Base-by-base conservation (phyloP, 2,888 invertebrate genomes). In the Acanthopleura granulata region DNA sequence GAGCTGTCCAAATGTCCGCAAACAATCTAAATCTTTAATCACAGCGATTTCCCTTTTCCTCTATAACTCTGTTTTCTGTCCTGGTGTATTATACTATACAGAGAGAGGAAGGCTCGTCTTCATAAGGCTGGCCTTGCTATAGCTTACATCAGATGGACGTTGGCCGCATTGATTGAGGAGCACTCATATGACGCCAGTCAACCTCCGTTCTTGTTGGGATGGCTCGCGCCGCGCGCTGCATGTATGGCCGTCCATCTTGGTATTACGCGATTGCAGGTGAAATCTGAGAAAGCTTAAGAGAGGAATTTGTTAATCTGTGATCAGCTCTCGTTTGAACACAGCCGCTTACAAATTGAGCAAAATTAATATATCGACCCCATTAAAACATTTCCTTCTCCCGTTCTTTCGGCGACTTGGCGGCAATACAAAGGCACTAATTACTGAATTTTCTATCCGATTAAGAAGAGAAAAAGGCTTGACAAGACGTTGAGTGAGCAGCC, bases 381-480 rank as follows among this genome's bases (percentile, higher is more conserved):
- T 57, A 22, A 18, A 57, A 22, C 57, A 57, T 57, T 57, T 57
- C 57, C 18, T 57, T 22, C 57, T 57, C 22, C 57, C 22, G 18
- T 57, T 57, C 22, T 57, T 57, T 57, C 22, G 57, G 22, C 22
- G 57, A 57, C 22, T n/a, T 57, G 57, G 57, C 57, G 57, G 18
- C 57, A 57, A 57, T 57, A 57, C n/a, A 57, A 57, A 57, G 22
- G 22, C n/a, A 18, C 57, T 57, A 57, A 57, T 57, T 57, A 57
- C 22, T 18, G 57, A 57, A 22, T 57, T 57, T 22, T 57, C 57
- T 57, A 57, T n/a, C 57, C 22, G 57, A 57, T 57, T 57, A 57
- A 22, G 12, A 51, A 57, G 12, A 22, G 22, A 57, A 22, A 57
- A 18, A 18, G 57, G n/a, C 57, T n/a, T 57, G 57, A 22, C 57